A percentile compares a stretch with the other conserved stretches of the same genome.
Evolutionary conservation across 2,888 invertebrate genomes (phyloP).

Genomic region (Quadroppia sp.): DNA sequence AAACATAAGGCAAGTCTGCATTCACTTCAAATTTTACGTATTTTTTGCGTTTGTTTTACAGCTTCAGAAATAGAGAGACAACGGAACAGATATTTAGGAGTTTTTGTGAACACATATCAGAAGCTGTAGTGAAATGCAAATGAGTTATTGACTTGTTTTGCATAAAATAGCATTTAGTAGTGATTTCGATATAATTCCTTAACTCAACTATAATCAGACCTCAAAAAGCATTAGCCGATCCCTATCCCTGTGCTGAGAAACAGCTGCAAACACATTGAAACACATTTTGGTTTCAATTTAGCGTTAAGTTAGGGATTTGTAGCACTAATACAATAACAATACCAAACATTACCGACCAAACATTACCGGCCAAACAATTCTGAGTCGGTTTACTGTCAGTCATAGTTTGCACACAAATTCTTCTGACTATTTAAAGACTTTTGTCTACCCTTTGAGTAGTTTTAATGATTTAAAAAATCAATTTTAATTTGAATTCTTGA

Average conservation of each 20-base stretch:
- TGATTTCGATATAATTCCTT: neutral
- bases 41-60: neutral
- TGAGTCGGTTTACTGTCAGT: neutral
- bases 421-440: neutral
- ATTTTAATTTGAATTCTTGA: neutral
- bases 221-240: constrained; percentile 37
- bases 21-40: neutral
- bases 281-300: constrained; percentile 37
- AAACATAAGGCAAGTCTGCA: neutral
- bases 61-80: neutral
- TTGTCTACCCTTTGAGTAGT: neutral
- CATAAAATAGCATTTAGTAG: constrained; percentile 37
- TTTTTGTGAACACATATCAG: neutral
- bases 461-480: neutral
- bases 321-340: constrained; percentile 35
- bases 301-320: constrained; percentile 24
- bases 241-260: neutral
- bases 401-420: neutral
- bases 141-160: constrained; percentile 39
- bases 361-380: neutral
- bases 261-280: constrained; percentile 34
- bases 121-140: constrained; percentile 27
- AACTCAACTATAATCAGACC: constrained; percentile 34
- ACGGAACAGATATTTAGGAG: neutral
- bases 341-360: neutral